Conservation (phyloP, 2,888 invertebrate genomes). For the Sipha maydis region DNA sequence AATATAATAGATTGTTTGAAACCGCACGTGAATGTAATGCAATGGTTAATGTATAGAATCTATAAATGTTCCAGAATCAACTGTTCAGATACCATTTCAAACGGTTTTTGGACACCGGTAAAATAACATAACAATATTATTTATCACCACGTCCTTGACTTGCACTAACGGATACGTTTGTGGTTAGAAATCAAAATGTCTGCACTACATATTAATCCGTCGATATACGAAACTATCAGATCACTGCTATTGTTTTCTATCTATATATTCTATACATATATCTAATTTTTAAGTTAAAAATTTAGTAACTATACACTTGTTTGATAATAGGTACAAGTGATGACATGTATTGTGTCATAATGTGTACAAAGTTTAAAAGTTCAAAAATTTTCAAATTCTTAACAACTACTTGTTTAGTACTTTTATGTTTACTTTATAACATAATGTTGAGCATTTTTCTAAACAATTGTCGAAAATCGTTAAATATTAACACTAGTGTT, state of each 20-base stretch:
- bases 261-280: not conserved
- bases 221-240: not conserved
- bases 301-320: not conserved
- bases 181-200: not conserved
- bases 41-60: too few species aligned
- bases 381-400: not conserved
- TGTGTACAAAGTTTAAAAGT: too few species aligned
- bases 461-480: not conserved
- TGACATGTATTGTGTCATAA: too few species aligned
- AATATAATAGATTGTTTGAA: too few species aligned
- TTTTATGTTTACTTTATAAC: not conserved
- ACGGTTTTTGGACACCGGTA: not conserved
- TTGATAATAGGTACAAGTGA: not conserved
- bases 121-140: not conserved
- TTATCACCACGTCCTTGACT: not conserved
- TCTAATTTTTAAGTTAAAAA: too few species aligned
- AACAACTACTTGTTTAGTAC: not conserved
- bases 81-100: not conserved
- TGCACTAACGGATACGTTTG: not conserved
- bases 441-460: not conserved
- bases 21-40: too few species aligned
- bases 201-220: not conserved
- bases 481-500: not conserved
- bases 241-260: not conserved
- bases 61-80: too few species aligned